Evolutionary conservation across 2,888 invertebrate genomes (phyloP), one percentile per base, ranked within the genome.

Genomic region (Acanthosepion lycidas): DNA sequence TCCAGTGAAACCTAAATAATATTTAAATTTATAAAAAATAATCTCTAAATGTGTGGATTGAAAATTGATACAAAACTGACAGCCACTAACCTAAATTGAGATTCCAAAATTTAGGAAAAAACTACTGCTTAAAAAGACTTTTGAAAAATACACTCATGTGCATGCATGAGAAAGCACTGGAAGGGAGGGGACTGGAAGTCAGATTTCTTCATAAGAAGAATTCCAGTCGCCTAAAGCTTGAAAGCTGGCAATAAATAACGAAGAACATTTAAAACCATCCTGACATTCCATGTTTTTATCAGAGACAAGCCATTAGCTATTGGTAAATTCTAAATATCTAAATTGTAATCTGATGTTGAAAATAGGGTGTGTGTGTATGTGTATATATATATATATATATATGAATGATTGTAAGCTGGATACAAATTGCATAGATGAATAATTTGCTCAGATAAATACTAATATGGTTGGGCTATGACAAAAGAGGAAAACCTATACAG

Each of bases 201-300:
- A 78, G 78, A n/a, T 78, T 78, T 78, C n/a, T 78, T 78, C 78
- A 78, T 78, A 78, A 15, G 78, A n/a, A 4, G n/a, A 78, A 78
- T n/a, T 78, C n/a, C 15, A n/a, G 78, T 78, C 12, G 33, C 78
- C 78, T 78, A 78, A 78, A 78, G 78, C 78, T 78, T 78, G n/a
- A 78, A 78, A 78, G 78, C 28, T 78, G n/a, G 8, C 12, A 78
- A 78, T 78, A 78, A 78, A 78, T 78, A 78, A n/a, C 23, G 33
- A 78, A n/a, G n/a, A 78, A 78, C 78, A 78, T 78, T 78, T 78
- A n/a, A 78, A 78, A 78, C n/a, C n/a, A 15, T 78, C n/a, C n/a
- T 78, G n/a, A n/a, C 78, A 78, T 78, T 78, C n/a, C n/a, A 12
- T 33, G 9, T 78, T 78, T 78, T 78, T n/a, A 78, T 78, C n/a